Base-by-base conservation (phyloP, 2,113 vertebrate species). In the Cyanoramphus novaezelandiae region DNA sequence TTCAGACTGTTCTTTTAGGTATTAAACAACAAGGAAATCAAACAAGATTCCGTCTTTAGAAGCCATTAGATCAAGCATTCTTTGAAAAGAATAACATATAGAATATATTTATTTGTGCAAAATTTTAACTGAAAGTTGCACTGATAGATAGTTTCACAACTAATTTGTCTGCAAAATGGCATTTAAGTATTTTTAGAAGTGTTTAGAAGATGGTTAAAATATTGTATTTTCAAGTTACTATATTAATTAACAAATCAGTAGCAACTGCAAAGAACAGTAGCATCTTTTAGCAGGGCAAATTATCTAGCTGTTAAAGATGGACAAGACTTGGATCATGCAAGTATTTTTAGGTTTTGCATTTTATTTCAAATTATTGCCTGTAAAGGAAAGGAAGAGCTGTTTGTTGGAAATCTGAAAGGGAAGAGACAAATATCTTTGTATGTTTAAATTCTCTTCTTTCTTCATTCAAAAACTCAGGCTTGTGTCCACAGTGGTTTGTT, bases 81-180 rank as follows among this genome's bases (percentile, higher is more conserved):
- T 96, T 96, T 93, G 93, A 95, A 93, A 94, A 95, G 25, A 82
- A 78, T 79, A 95, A 43, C 67, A 83, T 85, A 93, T 83, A 96
- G 41, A 82, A 72, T 94, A 79, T 82, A 94, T 92, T 88, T 90
- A 79, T 86, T 90, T 79, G 15, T 86, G 82, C 47, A 87, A 95
- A 93, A 82, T 57, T 87, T 82, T 69, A 89, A 82, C 57, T 86
- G 43, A 67, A 88, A 65, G 21, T 89, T 65, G 37, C 39, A 53
- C 29, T 43, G 72, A 92, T 71, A 53, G 71, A 93, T 29, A 62
- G 14, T 91, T 93, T 86, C 59, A 63, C 29, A 82, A 89, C 24
- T 62, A 91, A 82, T 93, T 89, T 91, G 39, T 63, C 60, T 91
- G 72, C 33, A 85, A 91, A 89, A 76, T 84, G 29, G 6, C n/a